Evolutionary conservation across 1,140 invertebrate genomes (phyloP).

Genomic region (Drosophila insularis): DNA sequence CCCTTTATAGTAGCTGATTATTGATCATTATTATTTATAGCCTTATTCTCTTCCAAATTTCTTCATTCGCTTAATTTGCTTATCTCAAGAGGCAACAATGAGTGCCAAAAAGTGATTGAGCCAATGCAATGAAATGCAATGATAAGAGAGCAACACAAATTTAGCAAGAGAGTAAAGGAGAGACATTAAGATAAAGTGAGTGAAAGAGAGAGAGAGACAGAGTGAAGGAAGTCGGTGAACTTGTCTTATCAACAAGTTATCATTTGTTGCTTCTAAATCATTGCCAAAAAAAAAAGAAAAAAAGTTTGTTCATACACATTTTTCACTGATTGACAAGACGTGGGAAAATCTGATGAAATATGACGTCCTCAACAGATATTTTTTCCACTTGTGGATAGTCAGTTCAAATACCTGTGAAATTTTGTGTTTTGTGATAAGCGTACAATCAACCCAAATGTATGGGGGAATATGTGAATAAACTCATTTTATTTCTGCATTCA

Average conservation of each 20-base stretch:
- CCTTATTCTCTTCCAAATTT: too few species aligned
- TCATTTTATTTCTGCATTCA: constrained; percentile 37
- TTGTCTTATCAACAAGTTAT: constrained; percentile 35
- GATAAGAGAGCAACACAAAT: constrained; percentile 14
- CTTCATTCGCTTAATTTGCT: too few species aligned
- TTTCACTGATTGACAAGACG: constrained; percentile 11
- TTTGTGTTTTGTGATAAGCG: constrained; percentile 40
- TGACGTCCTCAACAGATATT: neutral
- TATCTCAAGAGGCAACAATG: too few species aligned
- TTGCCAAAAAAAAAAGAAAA: constrained; percentile 28
- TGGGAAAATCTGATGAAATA: constrained; percentile 19
- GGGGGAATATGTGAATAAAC: constrained; percentile 63
- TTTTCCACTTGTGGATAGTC: neutral
- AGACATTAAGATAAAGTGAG: neutral
- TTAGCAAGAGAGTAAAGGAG: neutral
- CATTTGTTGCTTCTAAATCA: constrained; percentile 34
- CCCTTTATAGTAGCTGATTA: too few species aligned
- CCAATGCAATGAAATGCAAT: constrained; percentile 29
- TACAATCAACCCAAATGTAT: constrained; percentile 38
- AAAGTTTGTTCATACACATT: neutral
- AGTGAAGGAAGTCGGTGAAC: constrained; percentile 37
- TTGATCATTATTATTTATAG: too few species aligned
- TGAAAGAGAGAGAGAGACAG: neutral
- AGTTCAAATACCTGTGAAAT: constrained; percentile 46
- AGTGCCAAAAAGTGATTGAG: constrained; percentile 27